Evolutionary conservation across 2,113 vertebrate genomes (phyloP).

Genomic region (Eleginops maclovinus): DNA sequence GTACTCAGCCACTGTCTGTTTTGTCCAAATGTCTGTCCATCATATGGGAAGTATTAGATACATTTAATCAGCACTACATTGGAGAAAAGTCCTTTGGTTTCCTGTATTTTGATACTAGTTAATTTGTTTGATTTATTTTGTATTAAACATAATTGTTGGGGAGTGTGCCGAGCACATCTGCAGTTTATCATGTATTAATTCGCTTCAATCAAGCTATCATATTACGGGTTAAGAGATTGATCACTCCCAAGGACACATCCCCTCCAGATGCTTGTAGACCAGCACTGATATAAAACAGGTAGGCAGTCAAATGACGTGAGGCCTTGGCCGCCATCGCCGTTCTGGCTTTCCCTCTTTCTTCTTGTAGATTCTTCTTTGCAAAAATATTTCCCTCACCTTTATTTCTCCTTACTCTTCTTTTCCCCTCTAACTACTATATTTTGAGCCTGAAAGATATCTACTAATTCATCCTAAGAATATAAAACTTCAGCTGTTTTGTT

Average conservation of each 20-base stretch:
- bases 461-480: not conserved
- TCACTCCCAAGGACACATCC: constrained; percentile 52
- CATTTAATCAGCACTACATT: constrained; percentile 16
- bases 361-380: not conserved
- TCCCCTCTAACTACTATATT: not conserved
- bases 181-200: constrained; percentile 56
- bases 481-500: too few species aligned
- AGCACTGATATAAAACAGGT: constrained; percentile 53
- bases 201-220: constrained; percentile 53
- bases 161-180: constrained; percentile 43
- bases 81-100: constrained; percentile 20
- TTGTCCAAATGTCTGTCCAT: constrained; percentile 3
- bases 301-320: constrained; percentile 40
- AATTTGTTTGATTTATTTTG: constrained; percentile 18
- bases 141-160: constrained; percentile 34
- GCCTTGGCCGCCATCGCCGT: constrained; percentile 22
- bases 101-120: constrained; percentile 31
- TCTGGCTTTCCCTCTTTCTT: not conserved
- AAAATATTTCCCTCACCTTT: not conserved
- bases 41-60: constrained; percentile 30
- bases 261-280: constrained; percentile 57
- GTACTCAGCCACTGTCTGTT: not conserved
- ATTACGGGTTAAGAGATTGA: constrained; percentile 36
- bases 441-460: not conserved
- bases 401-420: not conserved